Percentiles rank a stretch among this genome's conserved stretches.
Evolutionary conservation across 1,140 invertebrate species (phyloP).

Genomic region (Camponotus vicinus): DNA sequence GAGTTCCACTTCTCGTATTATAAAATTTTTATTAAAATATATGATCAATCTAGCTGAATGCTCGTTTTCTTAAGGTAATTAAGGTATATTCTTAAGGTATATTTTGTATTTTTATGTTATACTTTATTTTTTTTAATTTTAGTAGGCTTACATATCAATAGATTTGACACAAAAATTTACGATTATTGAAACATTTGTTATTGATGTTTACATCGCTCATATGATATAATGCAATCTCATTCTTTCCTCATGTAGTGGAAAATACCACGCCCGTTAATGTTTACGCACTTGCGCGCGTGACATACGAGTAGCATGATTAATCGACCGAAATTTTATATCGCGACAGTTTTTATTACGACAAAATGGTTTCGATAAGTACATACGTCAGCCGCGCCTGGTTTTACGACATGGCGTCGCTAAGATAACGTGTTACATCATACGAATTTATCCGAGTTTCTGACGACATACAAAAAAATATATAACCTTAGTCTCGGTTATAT

Average conservation of each 20-base stretch:
- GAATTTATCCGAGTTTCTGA: background rate
- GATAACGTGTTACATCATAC: background rate
- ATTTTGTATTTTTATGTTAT: slow-evolving; percentile 4
- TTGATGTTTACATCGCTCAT: background rate
- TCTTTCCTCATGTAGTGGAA: slow-evolving; percentile 31
- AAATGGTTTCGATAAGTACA: background rate
- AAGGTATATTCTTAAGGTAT: background rate
- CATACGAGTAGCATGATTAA: background rate
- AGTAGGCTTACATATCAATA: background rate
- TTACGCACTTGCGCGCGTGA: slow-evolving; percentile 16
- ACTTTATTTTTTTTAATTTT: background rate
- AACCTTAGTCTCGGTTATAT: background rate
- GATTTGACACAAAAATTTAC: background rate
- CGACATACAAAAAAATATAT: slow-evolving; percentile 15
- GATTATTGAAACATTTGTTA: background rate
- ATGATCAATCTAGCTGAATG: background rate
- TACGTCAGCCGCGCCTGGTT: background rate
- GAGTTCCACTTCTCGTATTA: background rate
- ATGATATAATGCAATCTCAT: background rate
- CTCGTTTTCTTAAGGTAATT: background rate
- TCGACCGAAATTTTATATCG: slow-evolving; percentile 29
- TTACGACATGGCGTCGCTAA: background rate
- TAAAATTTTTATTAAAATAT: background rate
- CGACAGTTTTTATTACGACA: slow-evolving; percentile 21
- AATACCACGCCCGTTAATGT: slow-evolving; percentile 25